Evolutionary conservation across 2,797 vertebrate genomes (phyloP).

Genomic region (Thalassophryne amazonica): DNA sequence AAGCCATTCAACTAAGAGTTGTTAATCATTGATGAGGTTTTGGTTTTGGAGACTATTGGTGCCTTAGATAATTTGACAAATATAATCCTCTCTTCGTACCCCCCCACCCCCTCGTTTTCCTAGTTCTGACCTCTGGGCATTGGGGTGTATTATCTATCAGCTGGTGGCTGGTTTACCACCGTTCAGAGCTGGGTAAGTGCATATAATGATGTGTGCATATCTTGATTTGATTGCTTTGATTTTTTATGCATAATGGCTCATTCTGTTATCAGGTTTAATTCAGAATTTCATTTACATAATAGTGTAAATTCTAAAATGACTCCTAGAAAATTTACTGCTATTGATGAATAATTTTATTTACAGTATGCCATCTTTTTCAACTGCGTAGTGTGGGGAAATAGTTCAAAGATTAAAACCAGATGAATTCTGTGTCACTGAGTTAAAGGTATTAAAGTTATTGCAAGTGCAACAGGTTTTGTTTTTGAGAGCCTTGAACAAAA

Average conservation of each 20-base stretch:
- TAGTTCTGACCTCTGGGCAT: conserved; percentile 98
- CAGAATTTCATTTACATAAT: no score
- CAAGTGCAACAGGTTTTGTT: neutral
- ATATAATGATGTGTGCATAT: neutral
- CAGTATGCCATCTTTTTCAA: no score
- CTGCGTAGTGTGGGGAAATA: no score
- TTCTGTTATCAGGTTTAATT: no score
- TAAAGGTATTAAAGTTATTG: neutral
- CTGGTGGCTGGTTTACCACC: conserved; percentile 97
- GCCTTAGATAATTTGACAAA: no score
- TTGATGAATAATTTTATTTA: no score
- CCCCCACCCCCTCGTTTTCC: conserved; percentile 37
- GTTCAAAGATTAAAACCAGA: no score
- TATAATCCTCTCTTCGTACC: no score
- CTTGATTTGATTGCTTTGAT: no score
- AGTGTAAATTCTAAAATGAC: no score
- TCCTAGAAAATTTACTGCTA: no score
- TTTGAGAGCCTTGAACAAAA: neutral
- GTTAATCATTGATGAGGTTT: neutral
- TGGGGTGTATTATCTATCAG: conserved; percentile 99
- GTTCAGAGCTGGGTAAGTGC: conserved; percentile 95
- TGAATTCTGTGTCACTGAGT: no score
- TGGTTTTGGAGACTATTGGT: neutral
- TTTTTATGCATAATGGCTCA: neutral
- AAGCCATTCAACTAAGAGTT: conserved; percentile 3